Percentiles rank a stretch among this genome's conserved stretches.
Conservation (phyloP, 1,140 invertebrate genomes). For the Rhynchophorus ferrugineus region DNA sequence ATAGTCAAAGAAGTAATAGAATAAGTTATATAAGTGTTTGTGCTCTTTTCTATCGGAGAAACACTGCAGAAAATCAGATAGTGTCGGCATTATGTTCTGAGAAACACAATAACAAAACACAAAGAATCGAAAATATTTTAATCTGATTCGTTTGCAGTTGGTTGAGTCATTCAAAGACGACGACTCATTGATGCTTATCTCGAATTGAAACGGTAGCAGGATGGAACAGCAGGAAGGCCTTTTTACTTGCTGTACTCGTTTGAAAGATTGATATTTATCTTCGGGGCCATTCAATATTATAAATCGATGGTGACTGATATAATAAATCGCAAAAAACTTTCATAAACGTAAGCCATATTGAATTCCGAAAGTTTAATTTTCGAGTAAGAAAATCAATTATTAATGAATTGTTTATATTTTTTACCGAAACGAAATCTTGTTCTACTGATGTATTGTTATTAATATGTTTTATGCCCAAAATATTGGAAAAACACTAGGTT, state of each 20-base stretch:
- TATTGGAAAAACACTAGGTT: no score
- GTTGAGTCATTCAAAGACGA: conserved; percentile 9
- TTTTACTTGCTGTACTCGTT: conserved; percentile 19
- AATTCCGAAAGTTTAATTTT: no score
- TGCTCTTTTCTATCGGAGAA: not conserved
- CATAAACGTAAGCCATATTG: no score
- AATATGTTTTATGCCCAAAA: no score
- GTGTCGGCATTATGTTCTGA: not conserved
- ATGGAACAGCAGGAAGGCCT: conserved; percentile 22
- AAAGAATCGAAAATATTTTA: not conserved
- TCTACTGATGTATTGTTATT: no score
- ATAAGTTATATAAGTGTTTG: not conserved
- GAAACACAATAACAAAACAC: not conserved
- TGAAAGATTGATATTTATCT: conserved; percentile 22
- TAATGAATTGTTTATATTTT: no score
- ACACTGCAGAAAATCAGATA: not conserved
- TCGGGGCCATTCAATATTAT: conserved; percentile 21
- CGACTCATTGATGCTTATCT: conserved; percentile 20
- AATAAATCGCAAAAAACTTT: no score
- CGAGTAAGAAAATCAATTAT: no score
- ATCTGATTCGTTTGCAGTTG: conserved; percentile 4
- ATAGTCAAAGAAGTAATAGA: no score
- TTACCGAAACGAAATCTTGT: no score
- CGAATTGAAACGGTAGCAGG: conserved; percentile 22
- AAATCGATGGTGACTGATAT: conserved; percentile 14